These are phyloP conservation scores for Eidolon helvum DNA, from an alignment of 2,113 vertebrate genomes.

Conservation along the genomic window DNA sequence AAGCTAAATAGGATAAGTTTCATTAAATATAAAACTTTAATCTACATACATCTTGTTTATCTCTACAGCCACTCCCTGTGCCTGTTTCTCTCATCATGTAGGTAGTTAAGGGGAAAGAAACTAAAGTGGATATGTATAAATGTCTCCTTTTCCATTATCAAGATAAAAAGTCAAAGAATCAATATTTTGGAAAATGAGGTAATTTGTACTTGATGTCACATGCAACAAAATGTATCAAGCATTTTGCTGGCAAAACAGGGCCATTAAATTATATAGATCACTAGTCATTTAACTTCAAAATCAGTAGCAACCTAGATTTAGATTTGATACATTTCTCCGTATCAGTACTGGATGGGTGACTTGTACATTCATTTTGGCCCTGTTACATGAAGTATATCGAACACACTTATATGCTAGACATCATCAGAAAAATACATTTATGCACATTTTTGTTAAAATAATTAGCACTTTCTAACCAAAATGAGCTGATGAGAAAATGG, in stretches of 20 bases:
- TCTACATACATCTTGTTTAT: background rate
- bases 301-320: background rate
- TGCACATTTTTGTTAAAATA: background rate
- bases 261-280: background rate
- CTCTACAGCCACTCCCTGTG: background rate
- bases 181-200: background rate
- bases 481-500: background rate
- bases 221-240: background rate
- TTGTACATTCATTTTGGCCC: background rate
- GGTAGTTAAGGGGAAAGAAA: background rate
- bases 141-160: background rate
- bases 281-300: background rate
- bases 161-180: background rate
- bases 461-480: background rate
- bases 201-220: slow-evolving; percentile 7
- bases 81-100: background rate
- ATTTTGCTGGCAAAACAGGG: slow-evolving; percentile 29
- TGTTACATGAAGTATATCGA: background rate
- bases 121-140: background rate
- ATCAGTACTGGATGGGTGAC: background rate
- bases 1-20: background rate
- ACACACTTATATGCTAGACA: background rate
- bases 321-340: background rate
- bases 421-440: background rate
- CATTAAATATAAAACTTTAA: background rate